Conservation (phyloP, 2,797 vertebrate species). For the Buphagus erythrorhynchus region DNA sequence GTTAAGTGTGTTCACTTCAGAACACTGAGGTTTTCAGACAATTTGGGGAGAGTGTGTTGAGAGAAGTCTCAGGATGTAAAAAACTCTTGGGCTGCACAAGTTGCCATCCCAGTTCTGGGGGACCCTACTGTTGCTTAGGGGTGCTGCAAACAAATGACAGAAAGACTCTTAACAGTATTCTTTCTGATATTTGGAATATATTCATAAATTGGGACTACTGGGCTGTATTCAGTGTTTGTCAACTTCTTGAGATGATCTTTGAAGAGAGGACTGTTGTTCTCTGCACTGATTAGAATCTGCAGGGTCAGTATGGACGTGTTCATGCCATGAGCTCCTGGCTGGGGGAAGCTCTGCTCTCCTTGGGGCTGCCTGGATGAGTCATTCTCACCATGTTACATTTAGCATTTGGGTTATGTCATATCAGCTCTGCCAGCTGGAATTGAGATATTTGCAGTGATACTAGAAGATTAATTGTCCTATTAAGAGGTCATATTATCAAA, state of each 20-base stretch:
- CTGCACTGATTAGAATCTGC: background rate
- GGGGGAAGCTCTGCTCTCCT: background rate
- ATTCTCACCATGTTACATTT: background rate
- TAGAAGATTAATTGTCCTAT: conserved; percentile 24
- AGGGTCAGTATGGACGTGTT: background rate
- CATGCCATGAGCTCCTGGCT: background rate
- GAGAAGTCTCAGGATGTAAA: background rate
- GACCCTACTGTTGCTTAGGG: background rate
- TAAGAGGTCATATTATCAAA: background rate
- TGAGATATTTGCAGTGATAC: background rate
- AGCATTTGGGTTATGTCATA: background rate
- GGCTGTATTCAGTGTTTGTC: background rate
- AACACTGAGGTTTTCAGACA: background rate
- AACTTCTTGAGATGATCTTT: background rate
- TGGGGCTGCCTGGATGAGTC: background rate
- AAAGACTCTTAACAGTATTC: background rate
- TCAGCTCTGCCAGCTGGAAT: background rate
- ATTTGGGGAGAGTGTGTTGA: background rate
- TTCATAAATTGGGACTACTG: background rate
- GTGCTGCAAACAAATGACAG: background rate
- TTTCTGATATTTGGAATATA: background rate
- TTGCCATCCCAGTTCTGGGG: background rate
- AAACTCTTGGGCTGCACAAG: background rate
- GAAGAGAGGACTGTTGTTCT: background rate
- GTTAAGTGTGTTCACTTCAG: background rate